phyloP scores from a whole-genome alignment of 2,113 vertebrate species.

The Bagarius yarrelli region DNA sequence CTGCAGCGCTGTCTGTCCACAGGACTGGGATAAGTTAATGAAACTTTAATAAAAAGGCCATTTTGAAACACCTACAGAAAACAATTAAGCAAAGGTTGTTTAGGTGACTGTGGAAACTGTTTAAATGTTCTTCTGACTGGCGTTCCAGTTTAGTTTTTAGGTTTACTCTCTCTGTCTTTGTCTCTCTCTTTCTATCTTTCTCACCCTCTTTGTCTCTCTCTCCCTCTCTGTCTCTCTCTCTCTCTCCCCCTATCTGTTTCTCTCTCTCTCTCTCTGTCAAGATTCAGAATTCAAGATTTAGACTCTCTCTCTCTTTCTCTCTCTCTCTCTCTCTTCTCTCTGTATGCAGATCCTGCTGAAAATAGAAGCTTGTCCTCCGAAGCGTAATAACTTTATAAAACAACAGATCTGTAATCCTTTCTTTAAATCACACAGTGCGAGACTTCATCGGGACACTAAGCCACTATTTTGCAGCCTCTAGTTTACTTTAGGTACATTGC shows the following conservation, averaged over 20 bases:
- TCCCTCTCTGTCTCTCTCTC: too few species aligned
- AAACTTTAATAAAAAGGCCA: neutral
- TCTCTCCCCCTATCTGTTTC: too few species aligned
- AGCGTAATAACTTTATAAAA: neutral
- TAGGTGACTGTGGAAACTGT: neutral
- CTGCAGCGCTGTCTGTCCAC: neutral
- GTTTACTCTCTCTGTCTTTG: too few species aligned
- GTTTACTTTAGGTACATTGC: neutral
- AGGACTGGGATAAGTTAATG: neutral
- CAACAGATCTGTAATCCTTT: neutral
- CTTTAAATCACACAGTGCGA: neutral
- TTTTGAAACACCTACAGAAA: neutral
- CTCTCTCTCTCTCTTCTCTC: neutral
- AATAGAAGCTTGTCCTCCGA: conserved; percentile 4
- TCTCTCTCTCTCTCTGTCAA: too few species aligned
- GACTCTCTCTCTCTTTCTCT: too few species aligned
- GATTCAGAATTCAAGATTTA: too few species aligned
- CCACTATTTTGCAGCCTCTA: neutral
- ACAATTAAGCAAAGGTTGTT: neutral
- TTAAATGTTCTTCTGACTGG: neutral
- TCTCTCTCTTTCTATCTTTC: too few species aligned
- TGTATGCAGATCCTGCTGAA: neutral
- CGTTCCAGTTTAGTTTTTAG: neutral
- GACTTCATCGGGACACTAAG: neutral
- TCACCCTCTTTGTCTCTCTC: too few species aligned